Percentiles rank a stretch among this genome's conserved stretches.
phyloP scores from a whole-genome alignment of 2,888 invertebrate genomes.

The Dendrolimus pini region DNA sequence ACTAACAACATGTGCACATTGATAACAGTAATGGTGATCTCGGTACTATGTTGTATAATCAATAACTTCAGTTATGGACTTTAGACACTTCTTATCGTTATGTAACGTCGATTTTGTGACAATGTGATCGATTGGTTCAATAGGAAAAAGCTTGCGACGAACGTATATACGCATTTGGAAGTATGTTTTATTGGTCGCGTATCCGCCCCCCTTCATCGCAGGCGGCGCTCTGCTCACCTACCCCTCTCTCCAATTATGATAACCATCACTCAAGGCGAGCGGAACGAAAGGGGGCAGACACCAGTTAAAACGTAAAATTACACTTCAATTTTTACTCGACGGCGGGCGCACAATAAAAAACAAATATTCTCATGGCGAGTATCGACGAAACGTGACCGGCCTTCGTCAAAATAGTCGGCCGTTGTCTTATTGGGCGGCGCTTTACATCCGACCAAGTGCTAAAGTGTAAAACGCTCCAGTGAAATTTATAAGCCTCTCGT shows the following conservation, averaged over 20 bases:
- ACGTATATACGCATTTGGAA: conserved; percentile 23
- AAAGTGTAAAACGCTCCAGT: conserved; percentile 72
- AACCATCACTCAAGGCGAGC: conserved; percentile 75
- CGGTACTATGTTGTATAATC: conserved; percentile 47
- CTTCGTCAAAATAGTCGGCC: conserved; percentile 73
- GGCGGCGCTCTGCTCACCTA: conserved; percentile 58
- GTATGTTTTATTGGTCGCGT: conserved; percentile 36
- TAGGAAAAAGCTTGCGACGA: conserved; percentile 11
- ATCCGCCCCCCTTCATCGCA: conserved; percentile 54
- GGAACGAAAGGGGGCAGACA: conserved; percentile 76
- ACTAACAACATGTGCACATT: conserved; percentile 63
- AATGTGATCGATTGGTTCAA: conserved; percentile 10
- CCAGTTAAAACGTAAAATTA: conserved; percentile 75
- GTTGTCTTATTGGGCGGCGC: conserved; percentile 71
- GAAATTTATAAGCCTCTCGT: conserved; percentile 67
- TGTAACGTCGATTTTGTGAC: conserved; percentile 12
- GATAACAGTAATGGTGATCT: conserved; percentile 64
- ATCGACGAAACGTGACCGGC: conserved; percentile 75
- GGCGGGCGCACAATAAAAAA: conserved; percentile 71
- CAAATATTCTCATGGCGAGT: conserved; percentile 75
- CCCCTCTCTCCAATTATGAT: conserved; percentile 75
- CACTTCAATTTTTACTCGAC: conserved; percentile 72
- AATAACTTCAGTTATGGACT: conserved; percentile 60
- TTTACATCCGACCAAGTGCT: conserved; percentile 66
- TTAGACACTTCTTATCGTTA: conserved; percentile 43